Conservation (phyloP, 2,113 vertebrate species). For the Acinonyx jubatus region DNA sequence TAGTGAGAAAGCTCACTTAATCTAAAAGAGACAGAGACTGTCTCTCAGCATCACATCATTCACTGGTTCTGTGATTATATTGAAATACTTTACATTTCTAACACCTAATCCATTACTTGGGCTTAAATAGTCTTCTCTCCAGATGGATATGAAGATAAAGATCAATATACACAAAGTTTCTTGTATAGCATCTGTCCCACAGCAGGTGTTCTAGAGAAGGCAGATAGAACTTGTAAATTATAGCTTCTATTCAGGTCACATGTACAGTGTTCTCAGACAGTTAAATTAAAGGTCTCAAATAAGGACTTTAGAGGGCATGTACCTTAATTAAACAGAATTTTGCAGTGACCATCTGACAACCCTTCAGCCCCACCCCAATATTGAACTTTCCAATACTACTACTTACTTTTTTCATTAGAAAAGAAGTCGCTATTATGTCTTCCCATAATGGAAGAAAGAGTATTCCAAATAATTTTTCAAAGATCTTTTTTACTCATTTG, state of each 20-base stretch:
- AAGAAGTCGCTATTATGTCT: background rate
- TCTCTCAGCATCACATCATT: background rate
- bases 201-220: background rate
- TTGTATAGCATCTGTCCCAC: background rate
- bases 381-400: background rate
- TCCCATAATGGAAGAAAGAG: background rate
- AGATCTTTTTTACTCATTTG: background rate
- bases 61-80: background rate
- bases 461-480: background rate
- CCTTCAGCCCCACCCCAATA: background rate
- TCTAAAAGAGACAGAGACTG: background rate
- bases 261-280: slow-evolving; percentile 21
- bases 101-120: background rate
- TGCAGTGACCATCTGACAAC: slow-evolving; percentile 38
- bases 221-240: background rate
- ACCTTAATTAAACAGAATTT: slow-evolving; percentile 47
- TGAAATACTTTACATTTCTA: background rate
- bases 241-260: slow-evolving; percentile 12
- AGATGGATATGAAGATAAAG: background rate
- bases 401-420: slow-evolving; percentile 47
- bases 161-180: background rate
- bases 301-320: slow-evolving; percentile 25
- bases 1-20: background rate
- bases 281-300: slow-evolving; percentile 18
- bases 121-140: background rate